Evolutionary conservation across 2,113 vertebrate genomes (phyloP).

Genomic region (Entomyzon cyanotis): DNA sequence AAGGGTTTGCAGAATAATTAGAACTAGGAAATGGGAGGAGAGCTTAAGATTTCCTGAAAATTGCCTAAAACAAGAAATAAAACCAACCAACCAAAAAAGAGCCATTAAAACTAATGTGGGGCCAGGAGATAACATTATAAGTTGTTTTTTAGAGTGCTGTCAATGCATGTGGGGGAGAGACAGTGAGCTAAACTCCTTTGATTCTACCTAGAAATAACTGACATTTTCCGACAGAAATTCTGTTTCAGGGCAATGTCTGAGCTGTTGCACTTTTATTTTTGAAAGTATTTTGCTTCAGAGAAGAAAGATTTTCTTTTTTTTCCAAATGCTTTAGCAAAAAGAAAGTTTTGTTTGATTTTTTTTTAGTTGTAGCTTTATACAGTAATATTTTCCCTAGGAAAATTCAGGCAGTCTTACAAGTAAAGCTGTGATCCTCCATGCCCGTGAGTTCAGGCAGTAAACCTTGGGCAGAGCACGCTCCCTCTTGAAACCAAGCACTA

Average conservation of each 20-base stretch:
- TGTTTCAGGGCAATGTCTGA: neutral
- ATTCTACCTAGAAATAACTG: neutral
- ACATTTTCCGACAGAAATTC: neutral
- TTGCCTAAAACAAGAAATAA: neutral
- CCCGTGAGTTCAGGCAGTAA: neutral
- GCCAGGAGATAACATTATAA: neutral
- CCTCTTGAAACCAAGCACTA: neutral
- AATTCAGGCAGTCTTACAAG: neutral
- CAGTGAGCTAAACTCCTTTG: neutral
- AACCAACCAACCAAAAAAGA: neutral
- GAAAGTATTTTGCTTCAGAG: neutral
- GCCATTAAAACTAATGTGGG: neutral
- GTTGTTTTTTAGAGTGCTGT: neutral
- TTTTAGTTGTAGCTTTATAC: neutral
- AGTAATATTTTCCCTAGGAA: neutral
- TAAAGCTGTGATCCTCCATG: neutral
- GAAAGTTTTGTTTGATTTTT: neutral
- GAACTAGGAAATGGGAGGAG: neutral
- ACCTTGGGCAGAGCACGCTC: neutral
- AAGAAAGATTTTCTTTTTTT: neutral
- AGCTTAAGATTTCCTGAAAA: neutral
- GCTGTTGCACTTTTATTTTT: neutral
- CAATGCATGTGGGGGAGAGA: neutral
- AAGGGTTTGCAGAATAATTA: neutral
- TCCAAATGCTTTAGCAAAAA: neutral